Evolutionary conservation across 2,113 vertebrate genomes (phyloP), one percentile per base, ranked within the genome.

Genomic region (Gallinago undulata): DNA sequence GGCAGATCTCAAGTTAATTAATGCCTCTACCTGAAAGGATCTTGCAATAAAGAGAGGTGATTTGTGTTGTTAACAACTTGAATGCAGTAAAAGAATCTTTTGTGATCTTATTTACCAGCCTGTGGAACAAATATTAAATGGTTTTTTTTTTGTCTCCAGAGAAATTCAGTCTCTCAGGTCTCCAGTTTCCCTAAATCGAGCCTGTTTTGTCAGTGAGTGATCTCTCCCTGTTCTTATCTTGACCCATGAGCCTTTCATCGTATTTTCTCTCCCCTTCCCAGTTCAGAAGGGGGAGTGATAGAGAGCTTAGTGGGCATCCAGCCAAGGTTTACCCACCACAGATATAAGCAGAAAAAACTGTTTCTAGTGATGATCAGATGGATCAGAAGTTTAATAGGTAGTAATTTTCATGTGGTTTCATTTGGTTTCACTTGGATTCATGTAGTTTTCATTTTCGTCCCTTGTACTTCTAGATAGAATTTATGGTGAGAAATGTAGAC

Each of bases 1-100:
- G 37, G 48, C 33, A 96, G 43, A 84, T 41, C 70, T 95, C 33
- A 37, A 67, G 12, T 59, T 75, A 92, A 56, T 94, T 87, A 91
- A 82, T 72, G 27, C 22, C 35, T 63, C 53, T 72, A 56, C 6
- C 14, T 82, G 31, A 92, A 81, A 80, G 21, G n/a, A 86, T 89
- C 19, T 21, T 35, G 60, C 4, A 6, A 28, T 31, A 62, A 78
- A 88, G 51, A 39, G 5, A 56, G 5, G 3, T 4, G 53, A 72
- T 80, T 70, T 78, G n/a, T 83, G 45, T 21, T 39, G 13, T 31
- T 60, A 62, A 30, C 35, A 85, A 8, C 22, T 59, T 33, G 22
- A 24, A 31, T 17, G 22, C 15, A 78, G 28, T 31, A 53, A 89
- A 93, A 78, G 45, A 73, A 56, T 7, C 8, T 59, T 47, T 7